Evolutionary conservation across 2,888 invertebrate genomes (phyloP), one percentile per base, ranked within the genome.

Genomic region (Pseudococcus longispinus): DNA sequence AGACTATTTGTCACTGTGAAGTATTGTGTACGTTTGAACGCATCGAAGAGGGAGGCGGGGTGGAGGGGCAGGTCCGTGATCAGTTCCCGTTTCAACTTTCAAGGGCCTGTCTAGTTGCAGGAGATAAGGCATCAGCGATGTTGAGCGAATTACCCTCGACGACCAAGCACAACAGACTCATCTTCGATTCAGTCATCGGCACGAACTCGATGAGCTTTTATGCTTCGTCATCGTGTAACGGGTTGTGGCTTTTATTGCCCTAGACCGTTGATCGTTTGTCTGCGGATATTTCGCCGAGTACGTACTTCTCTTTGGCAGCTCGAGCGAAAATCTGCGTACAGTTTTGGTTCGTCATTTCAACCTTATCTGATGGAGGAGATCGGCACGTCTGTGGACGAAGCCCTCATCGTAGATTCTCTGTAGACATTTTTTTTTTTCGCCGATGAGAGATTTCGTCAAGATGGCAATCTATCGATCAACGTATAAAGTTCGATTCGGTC

Each of bases 1-100:
- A 82, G 51, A 55, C 83, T 83, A 83, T 83, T 83, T 83, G 83
- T 83, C 83, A 83, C 83, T 55, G 83, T 32, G 83, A 83, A 46
- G 83, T 51, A 55, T 55, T 55, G 51, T 29, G 23, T 44, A 80
- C 80, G 37, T 44, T 32, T 46, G 46, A 83, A n/a, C n/a, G n/a
- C n/a, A n/a, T n/a, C n/a, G n/a, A n/a, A n/a, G n/a, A n/a, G n/a
- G n/a, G n/a, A n/a, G n/a, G n/a, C n/a, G n/a, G n/a, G n/a, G n/a
- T n/a, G 29, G 29, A 29, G 51, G 26, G 29, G 51, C 51, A 51
- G 83, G 51, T 83, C 83, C 51, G 13, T 51, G 37, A 80, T 80
- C 42, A 46, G 51, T 83, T 80, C 51, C 42, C 83, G 20, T 26
- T 83, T 83, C 37, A 37, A 9, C 37, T 37, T 37, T 37, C 83